These are phyloP conservation scores for Sylvilagus bachmani DNA, from an alignment of 2,113 vertebrate genomes.

Conservation along the genomic window DNA sequence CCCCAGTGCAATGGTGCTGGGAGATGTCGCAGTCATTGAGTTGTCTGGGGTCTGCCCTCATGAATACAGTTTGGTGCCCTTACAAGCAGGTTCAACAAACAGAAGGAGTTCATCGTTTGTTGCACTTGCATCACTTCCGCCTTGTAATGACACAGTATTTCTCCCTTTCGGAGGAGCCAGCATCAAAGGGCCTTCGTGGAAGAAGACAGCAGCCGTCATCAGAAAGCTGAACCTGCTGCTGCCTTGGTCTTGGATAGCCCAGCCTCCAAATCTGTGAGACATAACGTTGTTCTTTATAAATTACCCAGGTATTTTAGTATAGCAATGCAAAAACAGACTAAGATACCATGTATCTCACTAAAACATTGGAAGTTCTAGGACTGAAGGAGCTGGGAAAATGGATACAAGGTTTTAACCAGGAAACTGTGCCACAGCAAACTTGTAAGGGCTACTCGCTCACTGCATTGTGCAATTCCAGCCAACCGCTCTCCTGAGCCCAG, in stretches of 20 bases:
- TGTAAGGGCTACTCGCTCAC: conserved; percentile 4
- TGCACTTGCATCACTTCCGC: background rate
- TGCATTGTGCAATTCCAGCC: background rate
- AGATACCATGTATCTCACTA: background rate
- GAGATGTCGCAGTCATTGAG: background rate
- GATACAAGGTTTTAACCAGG: background rate
- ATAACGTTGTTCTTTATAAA: background rate
- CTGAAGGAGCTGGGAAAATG: background rate
- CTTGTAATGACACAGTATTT: background rate
- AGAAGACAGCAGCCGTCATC: background rate
- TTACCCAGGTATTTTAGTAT: background rate
- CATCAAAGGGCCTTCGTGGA: background rate
- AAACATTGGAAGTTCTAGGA: conserved; percentile 9
- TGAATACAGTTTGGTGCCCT: background rate
- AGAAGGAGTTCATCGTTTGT: background rate
- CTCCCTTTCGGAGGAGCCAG: background rate
- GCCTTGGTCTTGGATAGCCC: background rate
- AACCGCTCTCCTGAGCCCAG: background rate
- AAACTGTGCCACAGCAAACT: background rate
- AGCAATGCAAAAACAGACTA: background rate
- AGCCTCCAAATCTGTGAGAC: background rate
- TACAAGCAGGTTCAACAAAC: background rate
- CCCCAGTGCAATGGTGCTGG: background rate
- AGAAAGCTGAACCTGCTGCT: background rate
- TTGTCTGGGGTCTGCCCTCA: background rate